phyloP scores from a whole-genome alignment of 2,113 vertebrate genomes.

The Anoplopoma fimbria region DNA sequence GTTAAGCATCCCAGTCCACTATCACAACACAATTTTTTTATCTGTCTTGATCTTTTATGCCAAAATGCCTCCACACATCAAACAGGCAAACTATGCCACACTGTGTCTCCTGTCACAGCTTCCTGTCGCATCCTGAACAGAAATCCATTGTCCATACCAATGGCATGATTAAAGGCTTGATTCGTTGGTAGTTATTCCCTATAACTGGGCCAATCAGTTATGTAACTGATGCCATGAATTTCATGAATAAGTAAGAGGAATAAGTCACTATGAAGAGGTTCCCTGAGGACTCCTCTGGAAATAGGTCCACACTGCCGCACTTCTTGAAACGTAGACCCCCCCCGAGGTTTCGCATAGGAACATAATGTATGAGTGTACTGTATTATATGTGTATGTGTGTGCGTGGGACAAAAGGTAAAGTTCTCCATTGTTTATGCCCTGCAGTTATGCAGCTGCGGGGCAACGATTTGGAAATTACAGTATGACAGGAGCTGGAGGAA shows the following conservation, averaged over 20 bases:
- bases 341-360: conserved; percentile 21
- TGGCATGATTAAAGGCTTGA: conserved; percentile 14
- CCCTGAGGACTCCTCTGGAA: conserved; percentile 56
- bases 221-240: conserved; percentile 63
- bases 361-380: conserved; percentile 26
- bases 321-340: conserved; percentile 45
- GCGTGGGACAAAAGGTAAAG: conserved; percentile 17
- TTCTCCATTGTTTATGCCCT: conserved; percentile 73
- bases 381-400: conserved; percentile 25
- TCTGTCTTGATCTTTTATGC: neutral
- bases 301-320: conserved; percentile 26
- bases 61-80: neutral
- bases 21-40: neutral
- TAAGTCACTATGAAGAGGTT: conserved; percentile 55
- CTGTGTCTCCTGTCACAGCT: neutral
- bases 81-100: neutral
- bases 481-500: conserved; percentile 47
- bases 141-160: conserved; percentile 9
- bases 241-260: conserved; percentile 66
- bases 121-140: neutral
- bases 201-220: conserved; percentile 63
- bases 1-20: neutral
- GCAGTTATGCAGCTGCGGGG: conserved; percentile 60
- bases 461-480: conserved; percentile 52
- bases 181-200: conserved; percentile 15